Base-by-base conservation (phyloP, 2,113 vertebrate species). In the Ciconia boyciana region DNA sequence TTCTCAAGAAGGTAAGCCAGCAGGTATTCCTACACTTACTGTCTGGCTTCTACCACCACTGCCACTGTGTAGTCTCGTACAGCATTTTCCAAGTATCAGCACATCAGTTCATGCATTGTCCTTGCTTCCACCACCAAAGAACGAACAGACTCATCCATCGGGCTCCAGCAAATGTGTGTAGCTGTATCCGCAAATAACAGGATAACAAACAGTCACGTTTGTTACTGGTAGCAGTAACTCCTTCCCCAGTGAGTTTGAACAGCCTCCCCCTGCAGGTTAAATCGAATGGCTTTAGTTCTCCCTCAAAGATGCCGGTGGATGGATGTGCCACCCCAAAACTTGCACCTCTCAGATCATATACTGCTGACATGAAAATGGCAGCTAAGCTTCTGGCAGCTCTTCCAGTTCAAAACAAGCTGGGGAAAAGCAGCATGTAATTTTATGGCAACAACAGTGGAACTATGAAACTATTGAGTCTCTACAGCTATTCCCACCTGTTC, bases 401-500 rank as follows among this genome's bases (percentile, higher is more conserved):
- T 93, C 22, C 61, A 74, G 15, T 62, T 91, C 80, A 79, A 69
- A 83, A 79, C 2, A 10, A 61, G 44, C 34, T 72, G 15, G 39
- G 34, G 29, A 83, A 97, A 92, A 95, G 36, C 31, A 82, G 41
- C 49, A 55, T 80, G 43, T 69, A 61, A 79, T 89, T 91, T 94
- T 93, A 89, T 87, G 77, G 74, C 89, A 93, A 49, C 52, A 60
- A 41, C 41, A 72, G 36, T 85, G 41, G 65, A 91, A 82, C 62
- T 76, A 36, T 78, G 84, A 91, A 94, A 68, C 41, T 75, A 71
- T 39, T 41, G n/a, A 89, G 31, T 58, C 55, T 58, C 39, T 72
- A 90, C 64, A 92, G 64, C 55, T 75, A 92, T 92, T 94, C 69
- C 52, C 70, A 91, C 90, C 86, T 95, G 52, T 87, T 94, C 74